Conservation (phyloP, 2,113 vertebrate genomes). For the Calypte anna region DNA sequence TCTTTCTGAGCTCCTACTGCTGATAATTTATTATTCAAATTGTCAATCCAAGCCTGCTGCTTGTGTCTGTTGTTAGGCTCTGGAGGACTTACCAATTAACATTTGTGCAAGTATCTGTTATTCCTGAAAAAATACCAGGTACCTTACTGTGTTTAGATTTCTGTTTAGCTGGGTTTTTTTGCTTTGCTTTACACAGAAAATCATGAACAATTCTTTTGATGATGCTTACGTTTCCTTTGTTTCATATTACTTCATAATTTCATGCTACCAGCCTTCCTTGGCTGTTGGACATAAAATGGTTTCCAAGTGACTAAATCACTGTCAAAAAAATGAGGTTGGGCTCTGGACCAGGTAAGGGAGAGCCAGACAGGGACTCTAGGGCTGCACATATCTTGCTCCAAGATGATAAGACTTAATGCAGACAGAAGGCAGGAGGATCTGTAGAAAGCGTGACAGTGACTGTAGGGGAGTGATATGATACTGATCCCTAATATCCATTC, state of each 20-base stretch:
- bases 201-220: fast-evolving
- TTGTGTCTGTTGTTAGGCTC: neutral
- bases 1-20: neutral
- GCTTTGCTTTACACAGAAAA: neutral
- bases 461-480: neutral
- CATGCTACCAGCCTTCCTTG: neutral
- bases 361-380: neutral
- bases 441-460: neutral
- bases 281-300: neutral
- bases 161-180: neutral
- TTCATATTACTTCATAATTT: neutral
- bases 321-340: neutral
- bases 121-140: neutral
- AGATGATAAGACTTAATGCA: fast-evolving
- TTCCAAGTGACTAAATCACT: neutral
- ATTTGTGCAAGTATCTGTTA: neutral
- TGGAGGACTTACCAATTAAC: neutral
- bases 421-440: neutral
- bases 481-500: neutral
- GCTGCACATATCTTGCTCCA: neutral
- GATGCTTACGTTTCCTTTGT: neutral
- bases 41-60: neutral
- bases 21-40: neutral
- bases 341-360: neutral
- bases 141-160: neutral